Evolutionary conservation across 2,888 invertebrate species (phyloP), one percentile per base, ranked within the genome.

Genomic region (Cyclophora albipunctata): DNA sequence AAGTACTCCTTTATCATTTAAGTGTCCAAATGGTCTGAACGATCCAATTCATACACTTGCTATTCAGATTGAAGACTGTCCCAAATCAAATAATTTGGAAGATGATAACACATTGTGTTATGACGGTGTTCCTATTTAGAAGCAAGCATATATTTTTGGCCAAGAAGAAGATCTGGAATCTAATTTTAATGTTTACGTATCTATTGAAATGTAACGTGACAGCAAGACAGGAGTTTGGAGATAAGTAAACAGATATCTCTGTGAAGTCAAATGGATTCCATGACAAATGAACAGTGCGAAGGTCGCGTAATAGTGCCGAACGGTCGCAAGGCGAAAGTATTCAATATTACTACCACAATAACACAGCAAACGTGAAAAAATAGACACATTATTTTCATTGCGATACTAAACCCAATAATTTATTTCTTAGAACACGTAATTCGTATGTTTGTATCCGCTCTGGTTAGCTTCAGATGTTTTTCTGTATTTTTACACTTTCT

Each of bases 31-130:
- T 62, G 71, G 55, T 51, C 57, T 60, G 54, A 62, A 62, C 20
- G 20, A 20, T 20, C 59, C 73, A 74, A 79, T 78, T 68, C 60
- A 66, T 53, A 66, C 74, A 78, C 69, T 78, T 75, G 71, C 70
- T 67, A 75, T 71, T 71, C 71, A 60, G 60, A 67, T 67, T 67
- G 51, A 54, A 64, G 58, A 67, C 56, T 56, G 60, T 54, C 53
- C 55, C 68, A 65, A 71, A 71, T 69, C 58, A 62, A 63, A 70
- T 66, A 60, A 71, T 69, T 72, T 66, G 58, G 57, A 60, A 60
- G 60, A 68, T 53, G 52, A 48, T 45, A 45, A 20, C 20, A 20
- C 20, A 20, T 20, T 20, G 20, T 20, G 20, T 20, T 20, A 20
- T 20, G 20, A 20, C 20, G 20, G 20, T 20, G 20, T 20, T 47